Evolutionary conservation across 2,888 invertebrate species (phyloP), one percentile per base, ranked within the genome.

Genomic region (Chydorus sphaericus): DNA sequence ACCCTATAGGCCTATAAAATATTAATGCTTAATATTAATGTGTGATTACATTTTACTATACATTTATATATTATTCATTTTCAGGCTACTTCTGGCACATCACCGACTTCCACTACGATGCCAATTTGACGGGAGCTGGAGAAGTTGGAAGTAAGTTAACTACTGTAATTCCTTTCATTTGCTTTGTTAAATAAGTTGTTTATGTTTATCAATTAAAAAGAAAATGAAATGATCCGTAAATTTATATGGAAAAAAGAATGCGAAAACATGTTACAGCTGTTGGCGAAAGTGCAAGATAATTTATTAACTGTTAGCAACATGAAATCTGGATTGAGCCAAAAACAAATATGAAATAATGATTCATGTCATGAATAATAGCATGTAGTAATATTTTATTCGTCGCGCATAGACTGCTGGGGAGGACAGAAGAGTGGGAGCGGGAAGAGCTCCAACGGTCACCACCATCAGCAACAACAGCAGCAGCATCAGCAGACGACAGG

Each of bases 1-100:
- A n/a, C n/a, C n/a, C n/a, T n/a, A n/a, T n/a, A n/a, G n/a, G n/a
- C n/a, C n/a, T n/a, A n/a, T n/a, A n/a, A n/a, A n/a, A n/a, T n/a
- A n/a, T n/a, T n/a, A n/a, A n/a, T n/a, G n/a, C n/a, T n/a, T n/a
- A n/a, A n/a, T n/a, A n/a, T n/a, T n/a, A n/a, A n/a, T n/a, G n/a
- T n/a, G n/a, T n/a, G n/a, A n/a, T n/a, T n/a, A n/a, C n/a, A n/a
- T n/a, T n/a, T n/a, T n/a, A n/a, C n/a, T n/a, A n/a, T n/a, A n/a
- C n/a, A 16, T 36, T 36, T 20, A 4, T 36, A 14, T 33, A 11
- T 18, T 31, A 33, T 31, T 10, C 14, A 7, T 14, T 53, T 64
- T 38, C 81, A 91, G 91, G 90, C 64, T 88, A 85, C 71, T 92
- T 92, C 73, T 92, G 92, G 92, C 92, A 92, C 72, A 86, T 92